Base-by-base conservation (phyloP, 2,113 vertebrate genomes). In the Holacanthus passer region DNA sequence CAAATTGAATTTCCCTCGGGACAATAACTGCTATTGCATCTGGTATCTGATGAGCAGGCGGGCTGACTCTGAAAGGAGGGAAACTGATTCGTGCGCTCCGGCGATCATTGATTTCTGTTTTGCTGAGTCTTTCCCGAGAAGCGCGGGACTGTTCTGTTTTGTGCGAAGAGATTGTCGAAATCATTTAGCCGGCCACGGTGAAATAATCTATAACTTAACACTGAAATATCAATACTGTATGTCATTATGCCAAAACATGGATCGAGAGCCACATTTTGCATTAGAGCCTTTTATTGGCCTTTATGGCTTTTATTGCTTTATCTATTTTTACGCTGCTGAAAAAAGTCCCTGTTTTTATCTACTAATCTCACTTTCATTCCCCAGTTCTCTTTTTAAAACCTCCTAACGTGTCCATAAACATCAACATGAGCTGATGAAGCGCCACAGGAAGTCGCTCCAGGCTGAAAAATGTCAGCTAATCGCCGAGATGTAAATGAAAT, bases 1-100 rank as follows among this genome's bases (percentile, higher is more conserved):
- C 62, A 88, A 83, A 90, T 79, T 87, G 69, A 82, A 87, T 88
- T 84, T 65, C 88, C 86, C 59, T 47, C 62, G 43, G 79, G 83
- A 81, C 71, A 43, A 73, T 67, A 79, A 73, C 87, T 53, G 75
- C 22, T 41, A 55, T 68, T 87, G 67, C 77, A 32, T 79, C 66
- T 52, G 1, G 71, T 10, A 35, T 85, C 50, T 77, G 83, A 86
- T 72, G 82, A 81, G 80, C 55, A 24, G 6, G 59, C 63, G 50
- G 22, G 37, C 78, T 0, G 69, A 73, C 70, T 83, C 72, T 47
- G 75, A 87, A 22, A 77, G 73, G 79, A 85, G 43, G 72, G n/a
- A n/a, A 88, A 81, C 32, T 58, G 73, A 81, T 83, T 50, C 19
- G 56, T 39, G 67, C 31, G 31, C 83, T 79, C 81, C 83, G 62